Conservation (phyloP, 2,797 vertebrate genomes). For the Chrysocyon brachyurus region DNA sequence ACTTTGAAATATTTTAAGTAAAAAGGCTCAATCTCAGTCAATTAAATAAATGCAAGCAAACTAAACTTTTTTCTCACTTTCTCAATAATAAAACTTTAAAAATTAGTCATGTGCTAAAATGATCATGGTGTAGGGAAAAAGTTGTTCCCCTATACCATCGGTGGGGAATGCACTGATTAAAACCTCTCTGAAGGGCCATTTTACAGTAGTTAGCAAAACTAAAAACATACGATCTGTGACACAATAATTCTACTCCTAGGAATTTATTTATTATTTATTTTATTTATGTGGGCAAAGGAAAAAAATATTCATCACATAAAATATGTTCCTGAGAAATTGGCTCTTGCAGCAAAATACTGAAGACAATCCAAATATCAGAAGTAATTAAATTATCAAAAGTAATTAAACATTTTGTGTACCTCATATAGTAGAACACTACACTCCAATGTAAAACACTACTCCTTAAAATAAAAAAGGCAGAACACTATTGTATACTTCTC, state of each 20-base stretch:
- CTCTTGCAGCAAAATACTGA: neutral
- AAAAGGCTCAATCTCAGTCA: conserved; percentile 27
- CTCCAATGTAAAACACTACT: neutral
- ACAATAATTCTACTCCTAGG: neutral
- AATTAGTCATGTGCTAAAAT: neutral
- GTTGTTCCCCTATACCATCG: neutral
- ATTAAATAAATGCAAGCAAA: conserved; percentile 36
- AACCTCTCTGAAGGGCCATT: neutral
- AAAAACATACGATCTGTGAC: neutral
- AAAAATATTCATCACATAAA: neutral
- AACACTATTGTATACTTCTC: neutral
- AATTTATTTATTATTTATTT: conserved; percentile 52
- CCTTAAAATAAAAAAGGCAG: neutral
- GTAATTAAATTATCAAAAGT: no score
- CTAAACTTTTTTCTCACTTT: conserved; percentile 11
- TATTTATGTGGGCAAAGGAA: conserved; percentile 19
- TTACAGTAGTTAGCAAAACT: conserved; percentile 37
- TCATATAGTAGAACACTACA: neutral
- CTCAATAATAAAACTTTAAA: neutral
- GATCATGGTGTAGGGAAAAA: neutral
- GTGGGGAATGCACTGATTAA: neutral
- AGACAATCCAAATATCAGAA: neutral
- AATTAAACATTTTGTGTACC: neutral
- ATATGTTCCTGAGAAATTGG: neutral
- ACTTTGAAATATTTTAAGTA: neutral